A percentile compares a stretch with the other conserved stretches of the same genome.
These are phyloP conservation scores for Thermophis baileyi DNA, from an alignment of 2,113 vertebrate species.

Conservation along the genomic window DNA sequence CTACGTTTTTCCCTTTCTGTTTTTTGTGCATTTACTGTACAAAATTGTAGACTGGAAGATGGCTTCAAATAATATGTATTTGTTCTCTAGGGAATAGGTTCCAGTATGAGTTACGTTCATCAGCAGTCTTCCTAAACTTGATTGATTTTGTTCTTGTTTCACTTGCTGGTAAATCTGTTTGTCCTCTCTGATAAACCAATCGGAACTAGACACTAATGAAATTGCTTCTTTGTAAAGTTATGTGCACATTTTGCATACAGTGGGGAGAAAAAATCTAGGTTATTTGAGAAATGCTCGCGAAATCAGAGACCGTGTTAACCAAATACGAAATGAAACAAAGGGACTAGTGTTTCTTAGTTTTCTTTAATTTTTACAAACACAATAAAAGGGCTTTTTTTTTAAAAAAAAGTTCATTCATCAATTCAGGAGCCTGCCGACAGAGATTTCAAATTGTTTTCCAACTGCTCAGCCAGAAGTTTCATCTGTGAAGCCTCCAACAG, in stretches of 20 bases:
- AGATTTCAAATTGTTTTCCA: conserved; percentile 65
- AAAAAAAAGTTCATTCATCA: neutral
- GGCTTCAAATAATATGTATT: neutral
- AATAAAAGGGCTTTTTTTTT: neutral
- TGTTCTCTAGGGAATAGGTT: neutral
- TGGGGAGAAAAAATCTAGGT: neutral
- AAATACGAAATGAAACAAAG: neutral
- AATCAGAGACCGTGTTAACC: neutral
- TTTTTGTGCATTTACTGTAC: neutral
- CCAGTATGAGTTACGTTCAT: neutral
- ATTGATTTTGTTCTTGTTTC: neutral
- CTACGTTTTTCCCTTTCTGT: neutral
- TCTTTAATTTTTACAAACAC: neutral
- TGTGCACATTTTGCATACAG: neutral
- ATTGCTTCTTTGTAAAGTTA: neutral
- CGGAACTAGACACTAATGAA: neutral
- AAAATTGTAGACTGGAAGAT: neutral
- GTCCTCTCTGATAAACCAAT: neutral
- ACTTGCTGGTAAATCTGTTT: neutral
- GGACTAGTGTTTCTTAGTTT: neutral
- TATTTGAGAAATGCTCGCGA: neutral
- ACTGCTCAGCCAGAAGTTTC: conserved; percentile 76
- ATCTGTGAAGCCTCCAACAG: conserved; percentile 74
- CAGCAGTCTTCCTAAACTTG: neutral
- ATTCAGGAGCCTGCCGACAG: conserved; percentile 46